These are phyloP conservation scores for Nomada fabriciana DNA, from an alignment of 2,888 invertebrate species.

Conservation along the genomic window DNA sequence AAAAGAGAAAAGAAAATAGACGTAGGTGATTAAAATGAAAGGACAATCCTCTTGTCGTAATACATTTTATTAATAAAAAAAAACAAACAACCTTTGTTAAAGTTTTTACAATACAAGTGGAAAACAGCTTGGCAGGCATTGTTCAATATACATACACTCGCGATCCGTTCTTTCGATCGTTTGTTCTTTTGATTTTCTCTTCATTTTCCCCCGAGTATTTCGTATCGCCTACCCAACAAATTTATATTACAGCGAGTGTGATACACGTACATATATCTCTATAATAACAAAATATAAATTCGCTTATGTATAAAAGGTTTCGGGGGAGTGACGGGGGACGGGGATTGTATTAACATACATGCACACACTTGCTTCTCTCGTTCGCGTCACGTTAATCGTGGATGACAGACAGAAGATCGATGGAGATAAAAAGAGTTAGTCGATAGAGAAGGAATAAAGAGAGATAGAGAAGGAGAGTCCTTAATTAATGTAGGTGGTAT, in stretches of 20 bases:
- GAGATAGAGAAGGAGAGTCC: conserved; percentile 29
- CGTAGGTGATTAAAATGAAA: not conserved
- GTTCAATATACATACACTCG: conserved; percentile 51
- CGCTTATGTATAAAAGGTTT: conserved; percentile 66
- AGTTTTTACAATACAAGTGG: conserved; percentile 71
- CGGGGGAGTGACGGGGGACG: not conserved
- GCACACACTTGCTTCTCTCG: conserved; percentile 78
- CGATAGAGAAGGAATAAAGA: conserved; percentile 23
- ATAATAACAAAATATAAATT: conserved; percentile 82
- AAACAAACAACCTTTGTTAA: conserved; percentile 71
- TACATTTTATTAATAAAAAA: conserved; percentile 74
- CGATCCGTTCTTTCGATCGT: conserved; percentile 10
- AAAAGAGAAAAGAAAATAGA: no score
- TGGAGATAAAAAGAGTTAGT: conserved; percentile 54
- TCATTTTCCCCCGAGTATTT: not conserved
- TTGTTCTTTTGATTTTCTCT: not conserved
- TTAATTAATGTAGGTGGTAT: conserved; percentile 69
- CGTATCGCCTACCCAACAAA: conserved; percentile 54
- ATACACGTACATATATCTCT: conserved; percentile 74
- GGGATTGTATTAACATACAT: conserved; percentile 72
- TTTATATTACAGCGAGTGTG: conserved; percentile 80
- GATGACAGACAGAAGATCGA: not conserved
- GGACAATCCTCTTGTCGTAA: conserved; percentile 52
- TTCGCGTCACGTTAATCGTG: conserved; percentile 76
- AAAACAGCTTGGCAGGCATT: conserved; percentile 64